Evolutionary conservation across 23 tunicate genomes (phyloP).

Genomic region (Ascidia mentula): DNA sequence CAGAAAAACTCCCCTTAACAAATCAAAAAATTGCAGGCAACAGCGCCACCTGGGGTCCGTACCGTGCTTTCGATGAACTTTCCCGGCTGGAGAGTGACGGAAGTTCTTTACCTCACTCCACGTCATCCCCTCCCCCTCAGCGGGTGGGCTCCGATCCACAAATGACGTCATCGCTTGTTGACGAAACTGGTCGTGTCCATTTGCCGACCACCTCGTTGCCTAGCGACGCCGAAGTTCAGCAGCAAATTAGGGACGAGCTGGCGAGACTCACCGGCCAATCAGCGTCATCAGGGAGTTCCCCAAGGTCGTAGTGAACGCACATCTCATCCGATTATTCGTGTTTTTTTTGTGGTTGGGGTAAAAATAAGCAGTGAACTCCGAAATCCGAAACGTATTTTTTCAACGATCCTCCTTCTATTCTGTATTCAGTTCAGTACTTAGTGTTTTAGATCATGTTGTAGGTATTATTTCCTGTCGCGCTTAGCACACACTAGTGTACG

Average conservation of each 20-base stretch:
- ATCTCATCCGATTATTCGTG: no score
- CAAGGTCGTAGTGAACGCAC: neutral
- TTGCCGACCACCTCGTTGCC: conserved; percentile 3
- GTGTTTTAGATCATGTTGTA: no score
- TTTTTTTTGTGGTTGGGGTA: neutral
- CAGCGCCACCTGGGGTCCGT: conserved; percentile 40
- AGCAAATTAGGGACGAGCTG: conserved; percentile 18
- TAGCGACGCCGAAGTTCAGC: conserved; percentile 5
- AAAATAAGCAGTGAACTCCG: neutral
- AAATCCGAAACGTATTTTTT: neutral
- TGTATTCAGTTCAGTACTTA: no score
- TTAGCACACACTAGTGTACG: no score
- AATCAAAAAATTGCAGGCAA: neutral
- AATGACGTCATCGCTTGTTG: neutral
- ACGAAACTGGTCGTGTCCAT: neutral
- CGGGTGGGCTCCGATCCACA: neutral
- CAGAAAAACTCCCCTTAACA: no score
- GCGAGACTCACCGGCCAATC: conserved; percentile 9
- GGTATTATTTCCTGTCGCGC: no score
- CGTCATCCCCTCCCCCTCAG: neutral
- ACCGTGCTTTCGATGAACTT: conserved; percentile 55
- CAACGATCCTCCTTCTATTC: neutral
- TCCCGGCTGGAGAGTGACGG: conserved; percentile 12
- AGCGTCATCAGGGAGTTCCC: neutral
- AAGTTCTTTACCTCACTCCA: conserved; percentile 15